Base-by-base conservation (phyloP, 2,888 invertebrate species). In the Suillia variegata region DNA sequence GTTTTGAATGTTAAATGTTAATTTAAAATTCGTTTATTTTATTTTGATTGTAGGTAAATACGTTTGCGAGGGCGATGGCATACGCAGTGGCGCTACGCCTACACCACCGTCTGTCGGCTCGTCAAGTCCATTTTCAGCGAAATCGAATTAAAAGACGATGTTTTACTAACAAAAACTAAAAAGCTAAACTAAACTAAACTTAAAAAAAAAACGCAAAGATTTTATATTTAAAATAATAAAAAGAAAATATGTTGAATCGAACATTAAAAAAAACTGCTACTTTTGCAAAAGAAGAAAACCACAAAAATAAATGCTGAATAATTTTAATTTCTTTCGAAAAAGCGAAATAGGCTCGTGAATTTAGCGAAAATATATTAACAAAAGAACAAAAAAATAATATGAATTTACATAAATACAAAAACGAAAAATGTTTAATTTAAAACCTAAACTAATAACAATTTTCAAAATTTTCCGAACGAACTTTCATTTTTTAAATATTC, bases 31-130 rank as follows among this genome's bases (percentile, higher is more conserved):
- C 24, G 2, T n/a, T 42, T n/a, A n/a, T 45, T 2, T 22, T 1
- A 26, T 17, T 55, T 33, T n/a, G 26, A 22, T 62, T 61, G 15
- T 67, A 88, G 88, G 88, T 63, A 92, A 91, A 85, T 93, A 93
- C 77, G 90, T 92, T 73, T 93, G 93, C 83, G 92, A 92, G 83
- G 90, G 91, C 70, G 91, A 92, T 77, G 83, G 85, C 13, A 76
- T 82, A 56, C 78, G 82, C 13, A 81, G 79, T 61, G 76, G 76
- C 51, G 77, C 81, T 55, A 82, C 82, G 42, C 82, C 82, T 55
- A 82, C 82, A 34, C 82, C 82, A 61, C 80, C 82, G 22, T 79
- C 79, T 22, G 80, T 80, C 18, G 81, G 78, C 24, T 82, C 82
- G 33, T 79, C 80, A 55, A 82, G 81, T 70, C 80, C 81, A 59